Evolutionary conservation across 1,140 invertebrate genomes (phyloP).

Genomic region (Cydia pomonella): DNA sequence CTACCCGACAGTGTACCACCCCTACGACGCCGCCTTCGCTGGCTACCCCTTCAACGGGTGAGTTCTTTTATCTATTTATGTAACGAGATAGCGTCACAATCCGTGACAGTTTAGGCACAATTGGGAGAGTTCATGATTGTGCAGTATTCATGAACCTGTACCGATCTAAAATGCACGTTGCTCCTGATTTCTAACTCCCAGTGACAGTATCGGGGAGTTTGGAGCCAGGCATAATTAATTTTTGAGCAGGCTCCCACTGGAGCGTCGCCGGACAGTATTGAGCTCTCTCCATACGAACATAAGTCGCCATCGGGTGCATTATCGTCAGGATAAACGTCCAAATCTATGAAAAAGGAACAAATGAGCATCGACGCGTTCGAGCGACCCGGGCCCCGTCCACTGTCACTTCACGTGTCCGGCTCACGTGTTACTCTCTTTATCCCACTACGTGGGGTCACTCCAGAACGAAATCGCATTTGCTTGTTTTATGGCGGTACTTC

Average conservation of each 20-base stretch:
- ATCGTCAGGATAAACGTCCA: constrained; percentile 51
- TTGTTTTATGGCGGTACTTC: constrained; percentile 20
- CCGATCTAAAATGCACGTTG: constrained; percentile 39
- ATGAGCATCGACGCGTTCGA: constrained; percentile 36
- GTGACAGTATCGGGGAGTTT: constrained; percentile 42
- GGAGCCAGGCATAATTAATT: constrained; percentile 54
- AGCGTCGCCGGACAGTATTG: constrained; percentile 33
- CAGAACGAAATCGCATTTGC: constrained; percentile 4
- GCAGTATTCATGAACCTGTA: background rate
- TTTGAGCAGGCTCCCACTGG: constrained; percentile 44
- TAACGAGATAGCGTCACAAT: background rate
- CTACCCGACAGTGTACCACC: constrained; percentile 93
- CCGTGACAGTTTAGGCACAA: constrained; percentile 11
- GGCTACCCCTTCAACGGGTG: constrained; percentile 96
- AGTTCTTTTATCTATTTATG: constrained; percentile 76
- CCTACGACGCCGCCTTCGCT: constrained; percentile 93
- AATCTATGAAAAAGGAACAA: constrained; percentile 55
- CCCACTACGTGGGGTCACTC: constrained; percentile 25
- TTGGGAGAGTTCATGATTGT: constrained; percentile 6
- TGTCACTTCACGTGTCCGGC: constrained; percentile 44
- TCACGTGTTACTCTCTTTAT: constrained; percentile 35
- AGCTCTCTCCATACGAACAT: constrained; percentile 39
- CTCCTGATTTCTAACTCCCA: constrained; percentile 36
- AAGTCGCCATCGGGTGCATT: constrained; percentile 43
- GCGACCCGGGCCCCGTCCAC: constrained; percentile 36